A percentile compares a stretch with the other conserved stretches of the same genome.
These are phyloP conservation scores for Micoletzkya japonica DNA, from an alignment of 2,888 invertebrate genomes.

Conservation along the genomic window DNA sequence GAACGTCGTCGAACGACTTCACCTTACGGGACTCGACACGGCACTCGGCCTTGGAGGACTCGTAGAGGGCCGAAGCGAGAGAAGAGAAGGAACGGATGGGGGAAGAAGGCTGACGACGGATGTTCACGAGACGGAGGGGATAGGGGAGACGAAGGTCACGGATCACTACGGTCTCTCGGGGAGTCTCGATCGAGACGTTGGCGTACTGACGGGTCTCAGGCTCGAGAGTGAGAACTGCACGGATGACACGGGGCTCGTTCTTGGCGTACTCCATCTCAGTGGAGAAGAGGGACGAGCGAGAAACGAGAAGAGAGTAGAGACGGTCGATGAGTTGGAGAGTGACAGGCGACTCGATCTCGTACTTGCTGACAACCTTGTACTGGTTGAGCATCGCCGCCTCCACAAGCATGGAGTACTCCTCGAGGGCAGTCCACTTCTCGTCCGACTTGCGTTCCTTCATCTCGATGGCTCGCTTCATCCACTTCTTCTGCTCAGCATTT, in stretches of 20 bases:
- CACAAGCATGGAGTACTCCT: constrained; percentile 37
- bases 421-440: constrained; percentile 18
- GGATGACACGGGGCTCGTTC: background rate
- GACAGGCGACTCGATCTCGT: constrained; percentile 34
- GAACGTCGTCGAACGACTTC: constrained; percentile 53
- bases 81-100: constrained; percentile 23
- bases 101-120: constrained; percentile 6
- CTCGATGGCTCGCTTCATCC: constrained; percentile 37
- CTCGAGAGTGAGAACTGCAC: constrained; percentile 28
- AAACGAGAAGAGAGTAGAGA: constrained; percentile 29
- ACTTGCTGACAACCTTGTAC: constrained; percentile 38
- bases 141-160: constrained; percentile 37
- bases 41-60: constrained; percentile 34
- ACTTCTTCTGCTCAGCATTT: constrained; percentile 40
- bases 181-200: constrained; percentile 33
- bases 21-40: constrained; percentile 39
- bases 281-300: constrained; percentile 15
- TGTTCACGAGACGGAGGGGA: constrained; percentile 23
- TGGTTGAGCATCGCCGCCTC: constrained; percentile 45
- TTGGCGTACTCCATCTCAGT: background rate
- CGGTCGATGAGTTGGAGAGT: constrained; percentile 30
- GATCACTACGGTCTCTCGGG: constrained; percentile 40
- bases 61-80: constrained; percentile 19
- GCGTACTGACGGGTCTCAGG: constrained; percentile 30
- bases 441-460: constrained; percentile 28